Conservation (phyloP, 2,888 invertebrate genomes). For the Drosophila meridionalis region DNA sequence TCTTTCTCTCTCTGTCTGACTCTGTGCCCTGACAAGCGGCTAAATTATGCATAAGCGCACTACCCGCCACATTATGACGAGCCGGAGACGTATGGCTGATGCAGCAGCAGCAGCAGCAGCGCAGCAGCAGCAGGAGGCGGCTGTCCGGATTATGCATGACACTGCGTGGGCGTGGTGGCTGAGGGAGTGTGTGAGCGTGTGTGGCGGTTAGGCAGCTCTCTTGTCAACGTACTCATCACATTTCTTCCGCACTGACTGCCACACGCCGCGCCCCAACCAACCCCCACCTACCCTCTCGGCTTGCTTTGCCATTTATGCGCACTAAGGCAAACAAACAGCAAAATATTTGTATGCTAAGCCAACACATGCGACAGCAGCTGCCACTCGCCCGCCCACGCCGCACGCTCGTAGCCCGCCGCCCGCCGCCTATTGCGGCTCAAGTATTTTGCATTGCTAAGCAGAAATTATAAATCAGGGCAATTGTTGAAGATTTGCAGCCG, state of each 20-base stretch:
- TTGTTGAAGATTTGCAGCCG: conserved; percentile 82
- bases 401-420: conserved; percentile 2
- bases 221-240: conserved; percentile 79
- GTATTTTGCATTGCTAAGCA: conserved; percentile 82
- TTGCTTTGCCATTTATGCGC: conserved; percentile 68
- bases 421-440: conserved; percentile 73
- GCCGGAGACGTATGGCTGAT: conserved; percentile 70
- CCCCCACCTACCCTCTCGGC: not conserved
- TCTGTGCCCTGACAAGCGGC: conserved; percentile 63
- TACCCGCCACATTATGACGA: conserved; percentile 78
- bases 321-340: conserved; percentile 79
- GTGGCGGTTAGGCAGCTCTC: conserved; percentile 61
- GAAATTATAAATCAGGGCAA: conserved; percentile 83
- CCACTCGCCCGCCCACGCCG: conserved; percentile 36
- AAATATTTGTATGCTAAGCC: conserved; percentile 81
- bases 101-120: conserved; percentile 76
- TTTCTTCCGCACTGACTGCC: conserved; percentile 51
- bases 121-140: conserved; percentile 66
- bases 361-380: conserved; percentile 74
- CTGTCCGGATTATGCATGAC: conserved; percentile 75
- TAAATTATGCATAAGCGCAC: conserved; percentile 80
- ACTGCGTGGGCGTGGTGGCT: conserved; percentile 20
- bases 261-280: not conserved
- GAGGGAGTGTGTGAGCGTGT: conserved; percentile 10
- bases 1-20: not conserved